Conservation (phyloP, 2,113 vertebrate genomes). For the Lanius collurio region DNA sequence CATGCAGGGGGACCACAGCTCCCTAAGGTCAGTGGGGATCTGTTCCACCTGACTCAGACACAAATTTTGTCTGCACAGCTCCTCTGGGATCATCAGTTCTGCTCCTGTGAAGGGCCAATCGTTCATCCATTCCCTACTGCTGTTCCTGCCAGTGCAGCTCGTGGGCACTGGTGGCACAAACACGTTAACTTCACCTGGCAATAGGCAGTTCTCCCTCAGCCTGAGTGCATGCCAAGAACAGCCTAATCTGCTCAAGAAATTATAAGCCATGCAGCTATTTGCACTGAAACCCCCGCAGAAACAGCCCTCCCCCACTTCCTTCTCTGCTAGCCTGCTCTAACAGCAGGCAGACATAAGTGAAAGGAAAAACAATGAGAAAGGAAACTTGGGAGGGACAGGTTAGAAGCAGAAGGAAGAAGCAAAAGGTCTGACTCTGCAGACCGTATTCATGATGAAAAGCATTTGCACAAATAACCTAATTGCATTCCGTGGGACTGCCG, state of each 20-base stretch:
- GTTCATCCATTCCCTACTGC: background rate
- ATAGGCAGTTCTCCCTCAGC: background rate
- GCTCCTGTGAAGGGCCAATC: background rate
- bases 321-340: constrained; percentile 2
- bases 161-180: background rate
- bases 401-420: constrained; percentile 64
- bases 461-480: constrained; percentile 38
- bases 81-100: background rate
- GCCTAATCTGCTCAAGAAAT: constrained; percentile 36
- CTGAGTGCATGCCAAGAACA: background rate
- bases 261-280: background rate
- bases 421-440: constrained; percentile 58
- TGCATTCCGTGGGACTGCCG: background rate
- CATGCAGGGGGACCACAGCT: background rate
- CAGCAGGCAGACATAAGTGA: constrained; percentile 58
- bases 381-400: constrained; percentile 65
- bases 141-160: background rate
- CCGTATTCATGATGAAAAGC: background rate
- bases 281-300: constrained; percentile 23
- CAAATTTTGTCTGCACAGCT: background rate
- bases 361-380: constrained; percentile 66
- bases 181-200: background rate
- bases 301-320: constrained; percentile 54
- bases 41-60: background rate
- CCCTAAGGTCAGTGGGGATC: background rate